Evolutionary conservation across 2,888 invertebrate genomes (phyloP).

Genomic region (Brachylomia viminalis): DNA sequence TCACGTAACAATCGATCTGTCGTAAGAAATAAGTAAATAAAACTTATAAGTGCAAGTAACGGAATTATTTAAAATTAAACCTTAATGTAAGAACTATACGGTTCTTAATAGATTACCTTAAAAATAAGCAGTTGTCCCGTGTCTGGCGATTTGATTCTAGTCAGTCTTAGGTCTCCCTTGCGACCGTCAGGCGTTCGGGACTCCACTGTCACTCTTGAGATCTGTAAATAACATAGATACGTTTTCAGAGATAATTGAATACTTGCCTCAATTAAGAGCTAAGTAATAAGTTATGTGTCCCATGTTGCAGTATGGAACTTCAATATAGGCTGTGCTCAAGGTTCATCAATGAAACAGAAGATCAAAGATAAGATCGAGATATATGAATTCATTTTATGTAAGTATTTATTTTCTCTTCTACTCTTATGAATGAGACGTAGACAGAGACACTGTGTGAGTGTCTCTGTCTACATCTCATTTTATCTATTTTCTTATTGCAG

Average conservation of each 20-base stretch:
- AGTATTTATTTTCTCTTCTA: no score
- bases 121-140: slow-evolving; percentile 98
- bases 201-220: slow-evolving; percentile 97
- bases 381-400: no score
- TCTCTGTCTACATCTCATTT: no score
- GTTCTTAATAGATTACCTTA: slow-evolving; percentile 89
- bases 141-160: slow-evolving; percentile 97
- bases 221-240: slow-evolving; percentile 86
- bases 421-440: no score
- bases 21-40: not conserved
- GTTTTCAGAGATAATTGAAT: not conserved
- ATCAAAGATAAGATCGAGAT: no score
- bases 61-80: not conserved
- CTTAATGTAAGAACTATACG: accelerated
- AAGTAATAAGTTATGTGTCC: no score
- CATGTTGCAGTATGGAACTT: no score
- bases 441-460: no score
- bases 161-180: slow-evolving; percentile 96
- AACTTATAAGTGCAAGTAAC: not conserved
- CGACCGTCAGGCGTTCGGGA: slow-evolving; percentile 98
- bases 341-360: no score
- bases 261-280: no score
- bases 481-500: no score
- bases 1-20: not conserved
- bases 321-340: no score